phyloP scores from a whole-genome alignment of 2,797 vertebrate genomes.

The Falco berigora region DNA sequence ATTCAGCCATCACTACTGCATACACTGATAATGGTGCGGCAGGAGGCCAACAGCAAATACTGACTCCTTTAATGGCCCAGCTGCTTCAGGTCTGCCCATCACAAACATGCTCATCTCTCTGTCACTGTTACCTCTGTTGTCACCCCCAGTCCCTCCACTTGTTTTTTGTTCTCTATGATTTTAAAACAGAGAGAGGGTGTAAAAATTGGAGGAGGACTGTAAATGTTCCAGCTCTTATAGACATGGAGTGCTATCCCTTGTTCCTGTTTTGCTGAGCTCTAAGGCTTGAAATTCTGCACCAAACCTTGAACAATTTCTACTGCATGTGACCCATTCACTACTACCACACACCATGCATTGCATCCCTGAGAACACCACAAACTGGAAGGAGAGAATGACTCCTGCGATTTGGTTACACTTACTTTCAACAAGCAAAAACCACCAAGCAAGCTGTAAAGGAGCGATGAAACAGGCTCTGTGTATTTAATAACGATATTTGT shows the following conservation, averaged over 20 bases:
- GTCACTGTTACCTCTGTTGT: not conserved
- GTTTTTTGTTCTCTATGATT: not conserved
- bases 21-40: not conserved
- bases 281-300: not conserved
- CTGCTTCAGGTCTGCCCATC: constrained; percentile 8
- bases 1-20: not conserved
- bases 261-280: not conserved
- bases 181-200: not conserved
- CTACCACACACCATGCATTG: not conserved
- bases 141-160: not conserved
- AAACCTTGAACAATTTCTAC: not conserved
- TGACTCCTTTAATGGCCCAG: not conserved
- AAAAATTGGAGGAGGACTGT: not conserved
- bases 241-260: not conserved
- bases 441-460: not conserved
- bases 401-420: not conserved
- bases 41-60: not conserved
- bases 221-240: not conserved
- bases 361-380: not conserved
- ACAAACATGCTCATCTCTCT: not conserved
- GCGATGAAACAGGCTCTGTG: not conserved
- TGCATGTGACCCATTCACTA: not conserved
- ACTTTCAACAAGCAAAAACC: constrained; percentile 25
- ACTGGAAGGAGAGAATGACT: not conserved
- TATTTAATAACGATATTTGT: constrained; percentile 26